Evolutionary conservation across 2,113 vertebrate species (phyloP).

Genomic region (Motacilla tschutschensis): DNA sequence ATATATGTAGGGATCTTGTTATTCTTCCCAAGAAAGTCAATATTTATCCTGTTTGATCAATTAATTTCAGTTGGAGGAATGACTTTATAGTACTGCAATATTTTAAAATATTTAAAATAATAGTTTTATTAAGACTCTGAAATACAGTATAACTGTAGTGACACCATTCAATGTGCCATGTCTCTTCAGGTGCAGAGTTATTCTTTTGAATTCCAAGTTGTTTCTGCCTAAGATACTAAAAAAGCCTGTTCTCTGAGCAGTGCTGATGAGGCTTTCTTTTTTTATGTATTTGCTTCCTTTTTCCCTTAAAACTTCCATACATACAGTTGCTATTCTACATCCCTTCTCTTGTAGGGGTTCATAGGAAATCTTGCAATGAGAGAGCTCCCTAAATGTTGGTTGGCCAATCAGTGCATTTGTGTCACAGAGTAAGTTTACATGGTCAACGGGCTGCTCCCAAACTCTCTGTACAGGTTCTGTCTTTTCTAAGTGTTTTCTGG

Average conservation of each 20-base stretch:
- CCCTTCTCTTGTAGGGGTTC: not conserved
- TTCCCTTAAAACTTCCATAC: not conserved
- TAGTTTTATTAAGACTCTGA: not conserved
- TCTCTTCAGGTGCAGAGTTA: not conserved
- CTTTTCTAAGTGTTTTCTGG: not conserved
- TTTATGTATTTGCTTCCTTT: not conserved
- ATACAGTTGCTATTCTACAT: not conserved
- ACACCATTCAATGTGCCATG: not conserved
- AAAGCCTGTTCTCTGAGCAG: not conserved
- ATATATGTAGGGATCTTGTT: too few relatives aligned
- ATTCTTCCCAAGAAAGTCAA: not conserved
- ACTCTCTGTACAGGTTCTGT: accelerated
- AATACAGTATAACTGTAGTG: not conserved
- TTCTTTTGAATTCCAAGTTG: not conserved
- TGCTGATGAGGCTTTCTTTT: not conserved
- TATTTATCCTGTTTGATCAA: not conserved
- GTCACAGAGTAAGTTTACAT: accelerated
- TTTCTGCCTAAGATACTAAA: not conserved
- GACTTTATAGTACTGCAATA: not conserved
- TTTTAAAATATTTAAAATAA: not conserved
- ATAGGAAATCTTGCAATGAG: not conserved
- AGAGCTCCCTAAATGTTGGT: accelerated
- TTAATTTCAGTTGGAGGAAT: not conserved
- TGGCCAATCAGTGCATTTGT: not conserved
- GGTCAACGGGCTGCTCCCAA: not conserved